These are phyloP conservation scores for Sitodiplosis mosellana DNA, from an alignment of 1,140 invertebrate genomes.

Conservation along the genomic window DNA sequence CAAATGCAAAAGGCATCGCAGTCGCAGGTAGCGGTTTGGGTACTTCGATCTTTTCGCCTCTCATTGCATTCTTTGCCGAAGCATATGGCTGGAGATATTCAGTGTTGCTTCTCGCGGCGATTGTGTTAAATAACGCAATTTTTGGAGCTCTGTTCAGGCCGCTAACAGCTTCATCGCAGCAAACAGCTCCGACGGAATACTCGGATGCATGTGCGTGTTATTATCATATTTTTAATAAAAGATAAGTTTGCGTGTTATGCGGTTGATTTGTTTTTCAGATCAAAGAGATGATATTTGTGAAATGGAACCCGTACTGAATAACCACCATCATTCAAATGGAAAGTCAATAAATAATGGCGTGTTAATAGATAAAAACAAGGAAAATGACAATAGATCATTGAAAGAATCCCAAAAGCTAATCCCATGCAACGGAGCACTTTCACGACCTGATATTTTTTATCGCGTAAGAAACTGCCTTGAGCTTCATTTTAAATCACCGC, in stretches of 20 bases:
- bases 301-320: conserved; percentile 10
- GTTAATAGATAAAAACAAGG: neutral
- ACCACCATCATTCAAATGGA: neutral
- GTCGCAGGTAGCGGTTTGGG: conserved; percentile 85
- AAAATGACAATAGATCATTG: conserved; percentile 25
- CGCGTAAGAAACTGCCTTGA: no score
- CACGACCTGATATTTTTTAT: conserved; percentile 73
- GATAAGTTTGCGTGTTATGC: no score
- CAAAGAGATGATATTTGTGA: conserved; percentile 5
- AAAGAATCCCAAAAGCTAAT: no score
- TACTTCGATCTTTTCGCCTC: conserved; percentile 64
- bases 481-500: no score
- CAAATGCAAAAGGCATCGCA: conserved; percentile 46
- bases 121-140: conserved; percentile 64
- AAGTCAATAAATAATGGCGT: neutral
- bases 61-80: conserved; percentile 43
- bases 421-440: no score
- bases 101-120: conserved; percentile 59
- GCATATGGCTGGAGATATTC: conserved; percentile 50
- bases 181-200: no score
- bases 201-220: no score
- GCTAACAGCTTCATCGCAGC: conserved; percentile 14
- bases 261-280: no score
- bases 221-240: no score
- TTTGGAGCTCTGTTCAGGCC: conserved; percentile 71